phyloP scores from a whole-genome alignment of 2,888 invertebrate genomes.

The Pecten maximus region DNA sequence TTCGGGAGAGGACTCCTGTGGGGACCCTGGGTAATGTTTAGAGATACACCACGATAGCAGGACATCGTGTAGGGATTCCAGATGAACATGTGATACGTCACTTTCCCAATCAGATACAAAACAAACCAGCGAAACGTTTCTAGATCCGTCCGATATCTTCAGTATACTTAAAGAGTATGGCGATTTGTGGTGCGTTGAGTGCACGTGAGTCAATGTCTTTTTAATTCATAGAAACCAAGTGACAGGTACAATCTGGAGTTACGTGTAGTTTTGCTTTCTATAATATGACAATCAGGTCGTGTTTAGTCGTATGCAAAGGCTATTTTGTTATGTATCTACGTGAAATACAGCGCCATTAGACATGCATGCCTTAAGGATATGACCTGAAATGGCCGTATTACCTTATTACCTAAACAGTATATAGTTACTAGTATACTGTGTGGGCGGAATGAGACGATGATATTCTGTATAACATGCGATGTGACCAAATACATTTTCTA shows the following conservation, averaged over 20 bases:
- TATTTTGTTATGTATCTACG: not conserved
- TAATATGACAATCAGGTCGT: too few relatives aligned
- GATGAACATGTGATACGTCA: not conserved
- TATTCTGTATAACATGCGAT: too few relatives aligned
- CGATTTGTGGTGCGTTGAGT: not conserved
- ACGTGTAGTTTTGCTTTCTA: too few relatives aligned
- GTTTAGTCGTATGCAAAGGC: not conserved
- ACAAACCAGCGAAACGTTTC: not conserved
- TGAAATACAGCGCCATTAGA: not conserved
- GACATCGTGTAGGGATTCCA: not conserved
- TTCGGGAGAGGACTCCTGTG: too few relatives aligned
- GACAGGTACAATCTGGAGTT: too few relatives aligned
- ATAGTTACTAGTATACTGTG: too few relatives aligned
- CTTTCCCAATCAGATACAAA: not conserved
- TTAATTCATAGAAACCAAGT: not conserved
- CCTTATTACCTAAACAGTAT: too few relatives aligned
- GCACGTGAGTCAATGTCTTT: not conserved
- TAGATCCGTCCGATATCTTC: not conserved
- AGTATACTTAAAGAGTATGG: too few relatives aligned
- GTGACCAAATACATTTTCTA: too few relatives aligned
- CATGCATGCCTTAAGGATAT: not conserved
- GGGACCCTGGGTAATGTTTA: too few relatives aligned
- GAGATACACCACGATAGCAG: too few relatives aligned
- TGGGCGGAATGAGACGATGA: too few relatives aligned
- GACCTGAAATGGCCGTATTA: not conserved